Percentiles rank a stretch among this genome's conserved stretches.
phyloP scores from a whole-genome alignment of 2,888 invertebrate genomes.

The Caenorhabditis wallacei region DNA sequence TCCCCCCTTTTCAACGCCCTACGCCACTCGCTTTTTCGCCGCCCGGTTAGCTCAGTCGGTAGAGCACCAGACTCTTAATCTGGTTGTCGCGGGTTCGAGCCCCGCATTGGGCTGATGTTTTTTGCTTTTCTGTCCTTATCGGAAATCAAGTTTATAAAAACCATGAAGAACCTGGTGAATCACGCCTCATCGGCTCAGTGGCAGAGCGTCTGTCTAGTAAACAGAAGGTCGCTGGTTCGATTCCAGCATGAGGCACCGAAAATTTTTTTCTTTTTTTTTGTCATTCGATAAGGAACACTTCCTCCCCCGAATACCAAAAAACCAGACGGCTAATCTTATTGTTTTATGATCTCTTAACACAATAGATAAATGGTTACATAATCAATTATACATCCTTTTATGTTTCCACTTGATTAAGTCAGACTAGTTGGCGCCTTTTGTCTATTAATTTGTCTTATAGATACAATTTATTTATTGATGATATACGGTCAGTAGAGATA shows the following conservation, averaged over 20 bases:
- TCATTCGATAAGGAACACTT: not conserved
- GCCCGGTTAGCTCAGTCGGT: slow-evolving; percentile 82
- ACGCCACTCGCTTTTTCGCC: not conserved
- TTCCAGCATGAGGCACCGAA: slow-evolving; percentile 82
- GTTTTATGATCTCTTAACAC: no score
- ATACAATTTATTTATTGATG: no score
- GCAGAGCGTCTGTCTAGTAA: slow-evolving; percentile 83
- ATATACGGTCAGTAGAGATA: no score
- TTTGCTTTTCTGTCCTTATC: slow-evolving; percentile 5
- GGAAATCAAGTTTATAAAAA: not conserved
- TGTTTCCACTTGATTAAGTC: no score
- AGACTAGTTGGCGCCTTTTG: no score
- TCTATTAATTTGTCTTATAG: no score
- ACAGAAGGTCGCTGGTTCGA: slow-evolving; percentile 83
- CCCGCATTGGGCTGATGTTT: slow-evolving; percentile 78
- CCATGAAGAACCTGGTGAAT: not conserved
- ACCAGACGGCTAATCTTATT: no score
- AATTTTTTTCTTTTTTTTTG: slow-evolving; percentile 3
- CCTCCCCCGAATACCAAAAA: no score
- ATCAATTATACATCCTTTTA: no score
- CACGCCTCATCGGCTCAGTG: slow-evolving; percentile 81
- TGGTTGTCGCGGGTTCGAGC: slow-evolving; percentile 82
- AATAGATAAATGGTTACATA: no score
- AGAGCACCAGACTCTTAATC: slow-evolving; percentile 83
- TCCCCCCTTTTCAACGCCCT: not conserved